These are phyloP conservation scores for Acanthopagrus latus DNA, from an alignment of 2,797 vertebrate genomes.

Conservation along the genomic window DNA sequence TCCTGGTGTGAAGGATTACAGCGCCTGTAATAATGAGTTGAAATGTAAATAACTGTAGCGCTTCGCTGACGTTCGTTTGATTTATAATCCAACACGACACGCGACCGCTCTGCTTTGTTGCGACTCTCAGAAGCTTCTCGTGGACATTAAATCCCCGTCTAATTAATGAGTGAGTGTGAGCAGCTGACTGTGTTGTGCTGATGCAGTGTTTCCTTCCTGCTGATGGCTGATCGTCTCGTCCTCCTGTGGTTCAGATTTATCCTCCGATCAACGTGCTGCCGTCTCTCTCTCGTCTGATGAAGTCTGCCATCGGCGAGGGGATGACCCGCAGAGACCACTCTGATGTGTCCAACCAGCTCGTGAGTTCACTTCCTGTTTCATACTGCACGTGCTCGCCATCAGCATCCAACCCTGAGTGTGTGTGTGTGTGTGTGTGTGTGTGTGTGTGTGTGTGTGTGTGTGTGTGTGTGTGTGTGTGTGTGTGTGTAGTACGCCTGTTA, in stretches of 20 bases:
- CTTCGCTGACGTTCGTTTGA: neutral
- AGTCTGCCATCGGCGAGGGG: constrained; percentile 82
- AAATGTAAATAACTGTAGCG: neutral
- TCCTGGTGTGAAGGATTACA: neutral
- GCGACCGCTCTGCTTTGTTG: too few relatives aligned
- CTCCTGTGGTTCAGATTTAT: constrained; percentile 79
- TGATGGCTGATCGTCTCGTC: neutral
- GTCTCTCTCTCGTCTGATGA: constrained; percentile 85
- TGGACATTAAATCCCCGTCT: neutral
- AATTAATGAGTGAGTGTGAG: neutral
- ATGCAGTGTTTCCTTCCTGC: neutral
- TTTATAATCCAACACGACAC: too few relatives aligned
- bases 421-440: constrained; percentile 1
- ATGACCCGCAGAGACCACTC: constrained; percentile 85
- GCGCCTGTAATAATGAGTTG: neutral
- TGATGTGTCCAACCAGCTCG: constrained; percentile 87
- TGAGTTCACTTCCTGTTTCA: constrained; percentile 40
- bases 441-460: neutral
- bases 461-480: constrained; percentile 8
- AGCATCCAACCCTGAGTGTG: neutral
- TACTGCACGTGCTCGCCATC: neutral
- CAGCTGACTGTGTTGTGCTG: neutral
- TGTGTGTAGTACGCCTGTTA: constrained; percentile 72
- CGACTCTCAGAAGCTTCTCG: neutral
- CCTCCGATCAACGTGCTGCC: constrained; percentile 86